A percentile compares a stretch with the other conserved stretches of the same genome.
Conservation (phyloP, 2,113 vertebrate species). For the Phrynosoma platyrhinos region DNA sequence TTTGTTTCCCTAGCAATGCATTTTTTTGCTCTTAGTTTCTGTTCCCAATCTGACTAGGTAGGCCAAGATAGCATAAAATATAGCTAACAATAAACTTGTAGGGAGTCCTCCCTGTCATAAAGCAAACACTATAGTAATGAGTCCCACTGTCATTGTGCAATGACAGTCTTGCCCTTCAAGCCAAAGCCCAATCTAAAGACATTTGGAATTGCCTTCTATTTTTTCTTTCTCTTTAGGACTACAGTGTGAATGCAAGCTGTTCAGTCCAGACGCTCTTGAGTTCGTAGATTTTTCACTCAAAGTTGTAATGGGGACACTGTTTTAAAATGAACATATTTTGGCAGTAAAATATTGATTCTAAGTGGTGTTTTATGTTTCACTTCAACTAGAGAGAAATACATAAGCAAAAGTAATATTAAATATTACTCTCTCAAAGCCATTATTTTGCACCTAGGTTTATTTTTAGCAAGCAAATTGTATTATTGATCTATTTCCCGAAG, state of each 20-base stretch:
- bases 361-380: not conserved
- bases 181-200: not conserved
- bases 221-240: not conserved
- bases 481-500: not conserved
- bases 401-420: not conserved
- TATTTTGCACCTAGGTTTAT: not conserved
- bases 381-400: not conserved
- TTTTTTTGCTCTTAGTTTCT: not conserved
- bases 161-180: not conserved
- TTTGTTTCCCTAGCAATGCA: not conserved
- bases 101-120: too few species aligned
- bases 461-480: not conserved
- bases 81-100: too few species aligned
- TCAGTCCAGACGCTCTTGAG: not conserved
- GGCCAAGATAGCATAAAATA: not conserved
- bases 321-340: not conserved
- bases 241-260: not conserved
- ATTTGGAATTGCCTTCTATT: not conserved
- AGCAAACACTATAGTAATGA: too few species aligned
- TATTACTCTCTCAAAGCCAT: not conserved
- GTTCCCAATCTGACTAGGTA: not conserved
- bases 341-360: not conserved
- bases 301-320: not conserved
- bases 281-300: not conserved
- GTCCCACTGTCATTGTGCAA: not conserved